Evolutionary conservation across 2,797 vertebrate genomes (phyloP).

Genomic region (Mus minutoides): DNA sequence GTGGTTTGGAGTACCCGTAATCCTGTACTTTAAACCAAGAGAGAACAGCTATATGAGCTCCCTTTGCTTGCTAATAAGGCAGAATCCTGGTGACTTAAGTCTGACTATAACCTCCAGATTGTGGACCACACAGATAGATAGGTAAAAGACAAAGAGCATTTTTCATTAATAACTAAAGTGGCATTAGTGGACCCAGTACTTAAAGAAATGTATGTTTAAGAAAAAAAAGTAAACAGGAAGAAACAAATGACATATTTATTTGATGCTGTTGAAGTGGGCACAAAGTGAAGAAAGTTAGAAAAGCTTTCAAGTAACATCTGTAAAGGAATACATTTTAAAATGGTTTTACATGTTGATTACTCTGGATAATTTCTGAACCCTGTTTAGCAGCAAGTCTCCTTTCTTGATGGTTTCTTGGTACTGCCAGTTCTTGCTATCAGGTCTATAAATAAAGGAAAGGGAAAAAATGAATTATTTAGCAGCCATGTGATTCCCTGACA

Average conservation of each 20-base stretch:
- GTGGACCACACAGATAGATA: not conserved
- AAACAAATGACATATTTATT: conserved; percentile 79
- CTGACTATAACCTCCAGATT: not conserved
- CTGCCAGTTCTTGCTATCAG: conserved; percentile 99
- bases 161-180: not conserved
- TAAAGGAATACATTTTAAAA: conserved; percentile 71
- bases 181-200: not conserved
- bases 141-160: not conserved
- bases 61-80: not conserved
- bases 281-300: conserved; percentile 84
- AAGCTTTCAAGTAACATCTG: conserved; percentile 78
- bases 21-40: not conserved
- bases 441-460: conserved; percentile 87
- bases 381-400: conserved; percentile 97
- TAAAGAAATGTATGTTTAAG: not conserved
- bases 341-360: conserved; percentile 97
- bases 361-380: conserved; percentile 98
- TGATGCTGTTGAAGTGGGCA: conserved; percentile 79
- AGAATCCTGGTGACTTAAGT: no score
- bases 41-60: not conserved
- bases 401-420: conserved; percentile 99
- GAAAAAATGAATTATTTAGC: conserved; percentile 51
- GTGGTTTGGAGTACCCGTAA: not conserved
- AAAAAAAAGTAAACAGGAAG: conserved; percentile 42
- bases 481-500: conserved; percentile 25